Conservation (phyloP, 2,888 invertebrate genomes). For the Catocala nupta region DNA sequence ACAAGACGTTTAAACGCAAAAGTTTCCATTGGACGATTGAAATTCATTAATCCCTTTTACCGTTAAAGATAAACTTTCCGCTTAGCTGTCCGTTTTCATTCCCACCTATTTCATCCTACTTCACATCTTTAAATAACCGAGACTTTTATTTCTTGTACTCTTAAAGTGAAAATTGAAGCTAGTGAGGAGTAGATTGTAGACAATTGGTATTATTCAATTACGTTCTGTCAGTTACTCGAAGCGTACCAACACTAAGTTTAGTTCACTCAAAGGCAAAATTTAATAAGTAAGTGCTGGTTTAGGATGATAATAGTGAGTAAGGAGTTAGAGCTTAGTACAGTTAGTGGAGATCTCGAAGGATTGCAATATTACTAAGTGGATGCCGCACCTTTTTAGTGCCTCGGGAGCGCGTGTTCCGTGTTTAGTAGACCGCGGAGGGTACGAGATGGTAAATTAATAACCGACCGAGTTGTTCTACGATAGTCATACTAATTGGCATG, state of each 20-base stretch:
- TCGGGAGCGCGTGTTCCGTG: slow-evolving; percentile 18
- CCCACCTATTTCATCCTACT: slow-evolving; percentile 14
- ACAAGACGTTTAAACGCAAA: no score
- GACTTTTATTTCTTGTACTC: not conserved
- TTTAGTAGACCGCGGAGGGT: slow-evolving; percentile 17
- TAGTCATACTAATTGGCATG: not conserved
- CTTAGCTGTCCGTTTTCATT: slow-evolving; percentile 26
- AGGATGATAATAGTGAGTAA: slow-evolving; percentile 9
- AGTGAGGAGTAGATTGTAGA: slow-evolving; percentile 4
- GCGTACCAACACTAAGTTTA: not conserved
- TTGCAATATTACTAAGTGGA: slow-evolving; percentile 30
- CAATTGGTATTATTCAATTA: slow-evolving; percentile 15
- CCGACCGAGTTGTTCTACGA: slow-evolving; percentile 5
- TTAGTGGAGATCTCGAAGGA: slow-evolving; percentile 18
- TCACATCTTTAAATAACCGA: not conserved
- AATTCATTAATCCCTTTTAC: no score
- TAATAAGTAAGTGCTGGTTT: slow-evolving; percentile 13
- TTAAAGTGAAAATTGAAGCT: slow-evolving; percentile 8
- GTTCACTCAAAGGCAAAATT: slow-evolving; percentile 15
- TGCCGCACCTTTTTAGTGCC: slow-evolving; percentile 24
- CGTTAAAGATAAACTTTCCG: not conserved
- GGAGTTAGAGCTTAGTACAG: slow-evolving; percentile 13
- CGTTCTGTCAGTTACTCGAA: slow-evolving; percentile 3
- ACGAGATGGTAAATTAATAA: slow-evolving; percentile 19
- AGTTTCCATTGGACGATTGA: no score